Conservation (phyloP, 2,888 invertebrate species). For the Parelbella ahira region DNA sequence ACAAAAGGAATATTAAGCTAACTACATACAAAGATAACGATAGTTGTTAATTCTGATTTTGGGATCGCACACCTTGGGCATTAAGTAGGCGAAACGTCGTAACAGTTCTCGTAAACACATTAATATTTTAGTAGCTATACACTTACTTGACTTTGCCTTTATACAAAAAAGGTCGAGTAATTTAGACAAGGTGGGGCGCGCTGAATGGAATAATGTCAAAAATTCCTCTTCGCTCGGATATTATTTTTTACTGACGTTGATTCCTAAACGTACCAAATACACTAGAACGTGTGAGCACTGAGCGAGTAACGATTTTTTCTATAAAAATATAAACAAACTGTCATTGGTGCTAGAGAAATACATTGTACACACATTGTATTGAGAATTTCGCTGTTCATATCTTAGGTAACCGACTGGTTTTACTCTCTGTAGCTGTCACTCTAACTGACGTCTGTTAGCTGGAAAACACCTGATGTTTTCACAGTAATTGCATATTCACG, state of each 20-base stretch:
- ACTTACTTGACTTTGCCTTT: conserved; percentile 38
- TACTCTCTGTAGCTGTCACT: too few species aligned
- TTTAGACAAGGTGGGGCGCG: conserved; percentile 25
- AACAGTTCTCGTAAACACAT: conserved; percentile 38
- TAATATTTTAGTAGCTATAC: conserved; percentile 42
- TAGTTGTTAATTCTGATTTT: conserved; percentile 15
- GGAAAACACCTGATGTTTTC: too few species aligned
- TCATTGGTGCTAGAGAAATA: too few species aligned
- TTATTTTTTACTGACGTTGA: conserved; percentile 4
- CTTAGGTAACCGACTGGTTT: too few species aligned
- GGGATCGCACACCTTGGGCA: not conserved
- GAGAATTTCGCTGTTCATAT: too few species aligned
- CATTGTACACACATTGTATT: too few species aligned
- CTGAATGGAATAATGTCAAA: conserved; percentile 27
- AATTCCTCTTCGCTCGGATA: conserved; percentile 8
- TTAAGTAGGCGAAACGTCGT: conserved; percentile 22
- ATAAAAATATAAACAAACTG: too few species aligned
- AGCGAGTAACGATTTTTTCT: not conserved
- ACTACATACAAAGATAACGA: too few species aligned
- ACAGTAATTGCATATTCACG: too few species aligned
- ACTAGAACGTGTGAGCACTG: not conserved
- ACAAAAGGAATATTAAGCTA: too few species aligned
- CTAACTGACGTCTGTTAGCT: too few species aligned
- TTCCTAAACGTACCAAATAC: not conserved
- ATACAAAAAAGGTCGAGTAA: conserved; percentile 37